Percentiles rank a stretch among this genome's conserved stretches.
These are phyloP conservation scores for Anolis carolinensis DNA, from an alignment of 2,113 vertebrate species.

Conservation along the genomic window DNA sequence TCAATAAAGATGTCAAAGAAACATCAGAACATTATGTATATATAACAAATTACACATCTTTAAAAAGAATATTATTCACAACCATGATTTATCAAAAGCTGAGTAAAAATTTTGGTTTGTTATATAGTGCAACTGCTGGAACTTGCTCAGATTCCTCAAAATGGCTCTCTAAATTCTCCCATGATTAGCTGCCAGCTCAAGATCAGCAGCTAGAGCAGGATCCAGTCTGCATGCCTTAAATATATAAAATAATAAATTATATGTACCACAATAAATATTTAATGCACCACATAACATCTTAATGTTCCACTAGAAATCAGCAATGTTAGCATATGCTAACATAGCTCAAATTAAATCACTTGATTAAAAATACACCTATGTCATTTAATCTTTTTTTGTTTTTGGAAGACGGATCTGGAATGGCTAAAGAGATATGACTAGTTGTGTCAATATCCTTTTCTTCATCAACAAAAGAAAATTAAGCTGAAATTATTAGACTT, in stretches of 20 bases:
- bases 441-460: background rate
- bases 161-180: constrained; percentile 70
- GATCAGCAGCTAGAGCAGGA: constrained; percentile 68
- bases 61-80: background rate
- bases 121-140: constrained; percentile 24
- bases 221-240: constrained; percentile 75
- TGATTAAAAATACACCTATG: background rate
- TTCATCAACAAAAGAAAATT: background rate
- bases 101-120: background rate
- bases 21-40: constrained; percentile 13
- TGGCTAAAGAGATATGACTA: background rate
- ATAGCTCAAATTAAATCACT: background rate
- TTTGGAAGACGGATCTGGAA: background rate
- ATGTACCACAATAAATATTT: background rate
- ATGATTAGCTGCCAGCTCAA: constrained; percentile 73
- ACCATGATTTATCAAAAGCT: background rate
- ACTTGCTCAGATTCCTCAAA: constrained; percentile 34
- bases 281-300: background rate
- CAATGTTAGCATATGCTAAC: background rate
- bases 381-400: constrained; percentile 17
- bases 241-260: constrained; percentile 46
- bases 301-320: background rate
- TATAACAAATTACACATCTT: background rate
- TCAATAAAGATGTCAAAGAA: background rate
- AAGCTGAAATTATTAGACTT: background rate